Evolutionary conservation across 2,797 vertebrate species (phyloP).

Genomic region (Intellagama lesueurii): DNA sequence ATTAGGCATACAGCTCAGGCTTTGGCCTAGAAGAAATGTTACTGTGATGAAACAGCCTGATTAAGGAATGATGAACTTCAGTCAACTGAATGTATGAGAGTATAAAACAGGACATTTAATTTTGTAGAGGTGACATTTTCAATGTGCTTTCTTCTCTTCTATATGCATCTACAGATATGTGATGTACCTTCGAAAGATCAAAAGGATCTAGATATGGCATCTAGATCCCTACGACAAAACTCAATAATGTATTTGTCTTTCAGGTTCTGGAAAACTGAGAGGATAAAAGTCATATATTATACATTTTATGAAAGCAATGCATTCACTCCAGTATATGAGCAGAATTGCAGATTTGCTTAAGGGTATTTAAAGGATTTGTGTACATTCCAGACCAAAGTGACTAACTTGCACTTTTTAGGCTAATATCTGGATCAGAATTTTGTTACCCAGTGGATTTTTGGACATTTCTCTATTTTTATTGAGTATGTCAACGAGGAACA

Average conservation of each 20-base stretch:
- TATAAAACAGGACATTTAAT: background rate
- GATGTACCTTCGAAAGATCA: background rate
- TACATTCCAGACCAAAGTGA: too few relatives aligned
- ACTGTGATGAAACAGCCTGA: constrained; percentile 4
- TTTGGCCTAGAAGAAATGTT: constrained; percentile 6
- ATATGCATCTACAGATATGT: background rate
- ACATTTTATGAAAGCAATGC: too few relatives aligned
- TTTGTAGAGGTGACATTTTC: background rate
- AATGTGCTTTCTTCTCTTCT: background rate
- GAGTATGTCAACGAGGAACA: background rate
- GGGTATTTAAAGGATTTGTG: too few relatives aligned
- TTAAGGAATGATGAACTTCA: background rate
- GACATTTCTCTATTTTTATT: background rate
- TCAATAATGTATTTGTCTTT: too few relatives aligned
- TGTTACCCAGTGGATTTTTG: too few relatives aligned
- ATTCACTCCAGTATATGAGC: too few relatives aligned
- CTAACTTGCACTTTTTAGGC: too few relatives aligned
- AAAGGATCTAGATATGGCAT: background rate
- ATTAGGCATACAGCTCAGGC: constrained; percentile 41
- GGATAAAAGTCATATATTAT: too few relatives aligned
- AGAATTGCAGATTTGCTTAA: too few relatives aligned
- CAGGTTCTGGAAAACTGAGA: too few relatives aligned
- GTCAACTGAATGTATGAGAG: background rate
- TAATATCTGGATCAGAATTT: too few relatives aligned
- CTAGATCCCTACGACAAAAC: too few relatives aligned